Evolutionary conservation across 2,888 invertebrate species (phyloP), one percentile per base, ranked within the genome.

Genomic region (Drosophila prolongata): DNA sequence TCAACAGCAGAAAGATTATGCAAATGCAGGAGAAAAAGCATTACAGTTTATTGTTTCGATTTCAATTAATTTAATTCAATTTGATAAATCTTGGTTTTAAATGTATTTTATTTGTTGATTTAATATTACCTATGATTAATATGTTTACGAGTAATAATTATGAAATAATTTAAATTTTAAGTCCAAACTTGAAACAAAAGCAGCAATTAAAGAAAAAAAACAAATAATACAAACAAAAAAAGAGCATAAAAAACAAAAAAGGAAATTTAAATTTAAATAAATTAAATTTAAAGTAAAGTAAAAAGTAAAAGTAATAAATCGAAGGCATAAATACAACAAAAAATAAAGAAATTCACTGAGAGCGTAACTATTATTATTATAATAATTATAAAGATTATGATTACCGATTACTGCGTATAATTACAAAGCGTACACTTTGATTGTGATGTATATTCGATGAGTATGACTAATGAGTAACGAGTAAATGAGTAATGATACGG

Each of bases 371-470:
- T 58, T 79, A 77, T 75, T 78, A 78, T 76, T 79, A 81, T 76
- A 62, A 80, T 76, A 53, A 80, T 79, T 64, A 62, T 70, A 60
- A 76, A 57, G 76, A 79, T 79, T 79, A 80, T 84, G 70, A 77
- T 62, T 77, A 77, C 58, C 79, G 69, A 85, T 79, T 82, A 79
- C 62, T 65, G 77, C 77, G 58, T 79, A 77, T 74, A 60, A 80
- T 78, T 83, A 83, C 79, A 83, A 83, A 80, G 87, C 84, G 85
- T 85, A 85, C 86, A 85, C 86, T 85, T 87, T 85, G 83, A 86
- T 86, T 86, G 85, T 86, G 85, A 86, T 86, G 88, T 87, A 86
- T 83, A 87, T 86, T 86, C 82, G 83, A 84, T 87, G 83, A 83
- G 81, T 86, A 83, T 79, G 84, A 83, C 78, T 87, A 85, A 69